Percentiles rank a stretch among this genome's conserved stretches.
Evolutionary conservation across 1,140 invertebrate species (phyloP).

Genomic region (Physella acuta): DNA sequence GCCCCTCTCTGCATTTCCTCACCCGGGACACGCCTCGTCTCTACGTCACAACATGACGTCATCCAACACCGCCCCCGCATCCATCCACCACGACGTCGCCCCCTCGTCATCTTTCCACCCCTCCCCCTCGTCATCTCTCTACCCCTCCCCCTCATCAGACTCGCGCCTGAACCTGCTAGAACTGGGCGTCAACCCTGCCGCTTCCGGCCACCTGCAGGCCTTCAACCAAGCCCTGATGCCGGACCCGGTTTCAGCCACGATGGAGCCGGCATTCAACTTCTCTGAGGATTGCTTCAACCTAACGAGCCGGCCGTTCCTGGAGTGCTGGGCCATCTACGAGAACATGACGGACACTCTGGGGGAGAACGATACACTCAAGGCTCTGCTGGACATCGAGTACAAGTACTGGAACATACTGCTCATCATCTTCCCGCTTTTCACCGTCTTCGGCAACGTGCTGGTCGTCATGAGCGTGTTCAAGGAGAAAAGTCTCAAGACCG

Average conservation of each 20-base stretch:
- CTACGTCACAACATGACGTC: background rate
- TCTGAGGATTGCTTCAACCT: constrained; percentile 8
- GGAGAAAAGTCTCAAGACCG: constrained; percentile 81
- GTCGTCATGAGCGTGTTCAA: constrained; percentile 91
- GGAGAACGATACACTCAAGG: constrained; percentile 10
- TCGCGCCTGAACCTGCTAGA: background rate
- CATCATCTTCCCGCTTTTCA: constrained; percentile 87
- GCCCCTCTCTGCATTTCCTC: background rate
- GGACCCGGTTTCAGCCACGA: background rate
- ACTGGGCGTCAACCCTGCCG: background rate
- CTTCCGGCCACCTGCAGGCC: background rate
- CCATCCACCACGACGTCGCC: background rate
- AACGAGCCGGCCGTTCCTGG: background rate
- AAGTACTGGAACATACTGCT: constrained; percentile 81
- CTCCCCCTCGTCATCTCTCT: background rate
- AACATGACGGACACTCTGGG: background rate
- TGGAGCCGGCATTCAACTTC: background rate
- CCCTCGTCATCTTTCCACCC: background rate
- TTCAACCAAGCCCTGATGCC: background rate
- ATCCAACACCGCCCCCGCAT: background rate
- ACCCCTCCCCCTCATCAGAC: background rate
- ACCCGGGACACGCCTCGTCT: background rate
- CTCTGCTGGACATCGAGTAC: constrained; percentile 47
- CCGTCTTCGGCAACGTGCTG: constrained; percentile 93
- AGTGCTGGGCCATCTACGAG: constrained; percentile 20